Evolutionary conservation across 2,113 vertebrate genomes (phyloP), one percentile per base, ranked within the genome.

Genomic region (Gavialis gangeticus): DNA sequence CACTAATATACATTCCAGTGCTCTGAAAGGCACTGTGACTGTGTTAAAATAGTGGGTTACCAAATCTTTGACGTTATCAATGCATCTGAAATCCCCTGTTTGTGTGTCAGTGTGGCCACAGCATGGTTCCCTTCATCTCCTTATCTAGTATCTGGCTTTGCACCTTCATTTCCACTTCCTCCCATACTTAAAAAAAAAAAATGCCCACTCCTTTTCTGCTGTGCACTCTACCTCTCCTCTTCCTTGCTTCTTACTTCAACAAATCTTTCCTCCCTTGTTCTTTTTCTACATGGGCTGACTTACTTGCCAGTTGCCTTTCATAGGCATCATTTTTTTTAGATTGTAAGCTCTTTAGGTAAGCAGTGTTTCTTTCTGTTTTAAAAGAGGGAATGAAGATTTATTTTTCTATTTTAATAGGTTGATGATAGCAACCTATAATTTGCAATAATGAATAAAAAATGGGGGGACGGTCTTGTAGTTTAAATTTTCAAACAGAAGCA

Each of bases 131-230:
- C 62, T 83, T 30, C 76, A 79, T 89, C 37, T 91, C 66, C 88
- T 95, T 82, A 83, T 10, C 46, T 56, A 28, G 1, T 6, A 92
- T 92, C 87, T 87, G 91, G 30, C 79, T 55, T 2, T 13, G 54
- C 73, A 81, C 54, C 62, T 94, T 92, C 76, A 73, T 3, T 0
- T 80, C 59, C 54, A 25, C 59, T 81, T 91, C 88, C 54, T 84
- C 88, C 66, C 67, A 90, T 81, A 7, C 56, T 87, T 71, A 1
- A 83, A 85, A 88, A 88, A 87, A 87, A 88, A 87, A 79, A 28
- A 83, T 2, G 5, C 10, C 71, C 54, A 10, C 25, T 92, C 59
- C 6, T 28, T 63, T 90, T 90, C 59, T 95, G 79, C 90, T 73
- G 83, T 67, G 84, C 24, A 71, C 0, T 0, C 82, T 62, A 66